Evolutionary conservation across 2,113 vertebrate species (phyloP).

Genomic region (Etheostoma spectabile): DNA sequence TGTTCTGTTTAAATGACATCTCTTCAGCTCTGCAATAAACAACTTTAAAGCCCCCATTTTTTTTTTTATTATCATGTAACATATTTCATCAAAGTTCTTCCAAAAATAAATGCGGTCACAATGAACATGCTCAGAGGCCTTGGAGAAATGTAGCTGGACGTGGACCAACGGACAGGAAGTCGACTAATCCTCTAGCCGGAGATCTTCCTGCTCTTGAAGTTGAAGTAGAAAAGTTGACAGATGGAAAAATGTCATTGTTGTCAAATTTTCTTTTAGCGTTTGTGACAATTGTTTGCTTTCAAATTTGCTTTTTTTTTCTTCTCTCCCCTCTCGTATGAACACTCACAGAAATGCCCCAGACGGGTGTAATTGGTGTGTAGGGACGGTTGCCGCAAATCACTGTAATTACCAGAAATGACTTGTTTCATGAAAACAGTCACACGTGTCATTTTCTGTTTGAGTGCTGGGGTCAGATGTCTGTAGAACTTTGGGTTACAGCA

Average conservation of each 20-base stretch:
- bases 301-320: neutral
- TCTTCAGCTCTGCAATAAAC: constrained; percentile 73
- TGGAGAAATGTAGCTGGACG: constrained; percentile 48
- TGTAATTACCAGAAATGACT: constrained; percentile 86
- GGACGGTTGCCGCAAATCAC: constrained; percentile 82
- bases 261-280: constrained; percentile 35
- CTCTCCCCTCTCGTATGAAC: constrained; percentile 18
- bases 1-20: constrained; percentile 80
- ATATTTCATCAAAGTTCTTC: constrained; percentile 71
- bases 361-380: constrained; percentile 81
- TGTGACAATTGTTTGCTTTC: constrained; percentile 62
- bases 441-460: constrained; percentile 78
- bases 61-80: constrained; percentile 51
- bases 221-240: constrained; percentile 28
- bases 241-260: constrained; percentile 47
- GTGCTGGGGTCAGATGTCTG: constrained; percentile 77
- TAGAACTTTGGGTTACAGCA: constrained; percentile 69
- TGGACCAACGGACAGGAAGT: constrained; percentile 51
- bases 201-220: constrained; percentile 42
- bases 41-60: constrained; percentile 71
- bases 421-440: constrained; percentile 82
- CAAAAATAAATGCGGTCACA: constrained; percentile 64
- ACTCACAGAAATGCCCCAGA: constrained; percentile 76
- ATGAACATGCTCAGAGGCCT: constrained; percentile 49
- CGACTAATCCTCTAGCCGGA: constrained; percentile 46